Base-by-base conservation (phyloP, 2,113 vertebrate species). In the Pomatorhinus ruficollis region DNA sequence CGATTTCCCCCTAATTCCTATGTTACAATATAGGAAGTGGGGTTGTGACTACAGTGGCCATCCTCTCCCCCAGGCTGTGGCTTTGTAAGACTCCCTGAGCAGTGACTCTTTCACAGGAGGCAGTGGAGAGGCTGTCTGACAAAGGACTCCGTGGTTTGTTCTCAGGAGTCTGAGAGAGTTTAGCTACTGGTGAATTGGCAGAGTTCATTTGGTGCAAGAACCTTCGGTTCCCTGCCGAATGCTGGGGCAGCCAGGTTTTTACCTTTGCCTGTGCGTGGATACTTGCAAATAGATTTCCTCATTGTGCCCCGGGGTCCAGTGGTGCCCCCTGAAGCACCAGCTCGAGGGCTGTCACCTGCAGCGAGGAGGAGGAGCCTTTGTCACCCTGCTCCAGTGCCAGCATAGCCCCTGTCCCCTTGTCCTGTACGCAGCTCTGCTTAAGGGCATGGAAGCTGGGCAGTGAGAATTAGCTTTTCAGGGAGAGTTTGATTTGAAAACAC, bases 391-490 rank as follows among this genome's bases (percentile, higher is more conserved):
- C 11, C 39, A 23, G 22, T 8, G 61, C 49, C 69, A 27, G 57
- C 1, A 0, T n/a, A 37, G 53, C 47, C 5, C 0, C 17, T 20
- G 31, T 22, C 56, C 1, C 0, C 50, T 70, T 2, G 0, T 21
- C 57, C n/a, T 1, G 0, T 5, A 2, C 0, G 3, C 27, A 49
- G 47, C 59, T 45, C 52, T 6, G 2, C 22, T 31, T 5, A 31
- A 33, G n/a, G 4, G 8, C 17, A 5, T 3, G 20, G 37, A 81
- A 90, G 39, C 6, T 18, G 35, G 44, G 47, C 18, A 24, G 39
- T 8, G 19, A 53, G 42, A 57, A 65, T 30, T 37, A 4, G 42
- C 22, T 76, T 69, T 25, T n/a, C 61, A 54, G 59, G 30, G 28
- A 64, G 25, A 24, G 5, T 37, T 78, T 50, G n/a, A 25, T 37